Conservation (phyloP, 2,888 invertebrate species). For the Crioceris asparagi region DNA sequence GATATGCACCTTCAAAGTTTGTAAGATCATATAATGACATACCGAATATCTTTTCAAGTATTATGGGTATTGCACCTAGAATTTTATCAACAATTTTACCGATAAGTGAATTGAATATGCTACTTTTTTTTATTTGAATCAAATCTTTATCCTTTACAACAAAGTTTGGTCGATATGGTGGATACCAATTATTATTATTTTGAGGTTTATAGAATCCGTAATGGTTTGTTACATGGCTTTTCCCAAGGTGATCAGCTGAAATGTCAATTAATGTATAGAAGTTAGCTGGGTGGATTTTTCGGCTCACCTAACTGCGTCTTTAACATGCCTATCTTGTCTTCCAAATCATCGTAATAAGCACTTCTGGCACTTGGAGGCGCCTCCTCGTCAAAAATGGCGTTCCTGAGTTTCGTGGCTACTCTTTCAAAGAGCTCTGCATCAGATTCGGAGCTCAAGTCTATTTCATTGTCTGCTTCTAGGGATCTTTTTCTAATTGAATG, state of each 20-base stretch:
- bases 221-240: too few species aligned
- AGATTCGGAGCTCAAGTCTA: too few species aligned
- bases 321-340: slow-evolving; percentile 21
- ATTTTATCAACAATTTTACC: slow-evolving; percentile 32
- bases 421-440: slow-evolving; percentile 9
- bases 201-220: neutral
- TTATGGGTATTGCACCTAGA: slow-evolving; percentile 24
- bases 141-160: neutral
- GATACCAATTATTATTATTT: neutral
- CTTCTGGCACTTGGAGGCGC: slow-evolving; percentile 2
- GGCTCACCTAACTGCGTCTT: slow-evolving; percentile 33
- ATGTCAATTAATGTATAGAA: too few species aligned
- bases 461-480: too few species aligned
- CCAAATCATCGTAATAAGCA: slow-evolving; percentile 18
- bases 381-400: slow-evolving; percentile 9
- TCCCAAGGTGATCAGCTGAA: too few species aligned
- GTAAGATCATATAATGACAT: slow-evolving; percentile 16
- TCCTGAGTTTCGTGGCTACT: slow-evolving; percentile 7
- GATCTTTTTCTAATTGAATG: too few species aligned
- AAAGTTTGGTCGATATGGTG: neutral
- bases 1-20: slow-evolving; percentile 9
- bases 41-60: slow-evolving; percentile 28
- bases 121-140: slow-evolving; percentile 11
- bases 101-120: slow-evolving; percentile 19
- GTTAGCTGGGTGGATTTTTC: neutral